phyloP scores from a whole-genome alignment of 1,140 invertebrate species.

The Heliconius himera region DNA sequence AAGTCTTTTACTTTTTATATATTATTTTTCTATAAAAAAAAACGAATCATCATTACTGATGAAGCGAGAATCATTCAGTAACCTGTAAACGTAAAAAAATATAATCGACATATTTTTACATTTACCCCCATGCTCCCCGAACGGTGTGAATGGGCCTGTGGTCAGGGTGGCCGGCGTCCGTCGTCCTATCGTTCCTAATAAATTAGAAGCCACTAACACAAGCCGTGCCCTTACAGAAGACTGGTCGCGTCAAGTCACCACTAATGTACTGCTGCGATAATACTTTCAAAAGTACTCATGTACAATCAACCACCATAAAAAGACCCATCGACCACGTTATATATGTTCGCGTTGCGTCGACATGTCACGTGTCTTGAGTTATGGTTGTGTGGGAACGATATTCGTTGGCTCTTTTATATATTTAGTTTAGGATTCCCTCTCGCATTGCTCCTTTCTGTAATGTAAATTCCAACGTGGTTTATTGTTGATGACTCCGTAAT shows the following conservation, averaged over 20 bases:
- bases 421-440: constrained; percentile 70
- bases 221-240: constrained; percentile 77
- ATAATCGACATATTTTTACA: constrained; percentile 6
- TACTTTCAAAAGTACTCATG: constrained; percentile 75
- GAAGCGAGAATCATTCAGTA: too few relatives aligned
- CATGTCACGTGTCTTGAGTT: constrained; percentile 43
- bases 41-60: too few relatives aligned
- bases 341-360: constrained; percentile 38
- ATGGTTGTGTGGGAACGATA: constrained; percentile 47
- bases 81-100: background rate
- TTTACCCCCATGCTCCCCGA: constrained; percentile 46
- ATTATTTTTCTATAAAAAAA: too few relatives aligned
- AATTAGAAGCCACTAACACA: constrained; percentile 79
- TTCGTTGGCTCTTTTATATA: constrained; percentile 67
- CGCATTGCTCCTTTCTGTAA: constrained; percentile 63
- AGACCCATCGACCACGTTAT: constrained; percentile 49
- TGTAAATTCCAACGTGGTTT: constrained; percentile 67
- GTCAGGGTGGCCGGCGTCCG: constrained; percentile 77
- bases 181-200: constrained; percentile 79
- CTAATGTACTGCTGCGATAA: constrained; percentile 78
- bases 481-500: constrained; percentile 70
- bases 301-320: constrained; percentile 54
- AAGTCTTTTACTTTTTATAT: too few relatives aligned
- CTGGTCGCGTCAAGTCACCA: constrained; percentile 75
- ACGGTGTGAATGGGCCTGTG: constrained; percentile 72